Base-by-base conservation (phyloP, 23 tunicate genomes). In the Halocynthia aurantium region DNA sequence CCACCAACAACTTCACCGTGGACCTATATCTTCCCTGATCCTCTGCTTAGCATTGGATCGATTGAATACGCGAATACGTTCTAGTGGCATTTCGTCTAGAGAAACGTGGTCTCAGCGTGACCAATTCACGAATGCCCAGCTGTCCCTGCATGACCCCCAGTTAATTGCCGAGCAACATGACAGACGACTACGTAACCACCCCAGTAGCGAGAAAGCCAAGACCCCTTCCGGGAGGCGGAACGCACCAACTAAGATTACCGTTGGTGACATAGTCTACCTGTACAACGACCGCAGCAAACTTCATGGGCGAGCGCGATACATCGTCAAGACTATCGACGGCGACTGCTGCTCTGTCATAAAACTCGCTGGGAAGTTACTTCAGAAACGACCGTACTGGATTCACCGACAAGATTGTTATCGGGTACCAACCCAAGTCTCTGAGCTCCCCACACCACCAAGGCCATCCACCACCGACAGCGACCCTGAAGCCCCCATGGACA, bases 301-400 rank as follows among this genome's bases (percentile, higher is more conserved):
- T 19, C 22, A 7, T 64, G 20, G 44, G 8, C 8, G 69, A 7
- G 69, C 20, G 20, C 69, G 69, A 7, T 64, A 64, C 22, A 31
- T 64, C 8, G 69, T 64, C 20, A n/a, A n/a, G n/a, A n/a, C n/a
- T n/a, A n/a, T 64, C 10, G 69, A 64, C 69, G 22, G 22, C 69
- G 10, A 64, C 10, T 64, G 10, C 8, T 64, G 69, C 8, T 7
- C 10, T 8, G 10, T 64, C 8, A 31, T 31, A 19, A 64, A 64
- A 64, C 7, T 64, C 22, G 69, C 22, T 7, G 69, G 69, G n/a
- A n/a, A n/a, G n/a, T n/a, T n/a, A n/a, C n/a, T n/a, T n/a, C n/a
- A n/a, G n/a, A n/a, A n/a, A n/a, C n/a, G n/a, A n/a, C n/a, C n/a
- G n/a, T n/a, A n/a, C n/a, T n/a, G n/a, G n/a, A n/a, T n/a, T n/a